A percentile compares a stretch with the other conserved stretches of the same genome.
phyloP scores from a whole-genome alignment of 92 coral and sea anemone genomes.

The Zoanthus sociatus region DNA sequence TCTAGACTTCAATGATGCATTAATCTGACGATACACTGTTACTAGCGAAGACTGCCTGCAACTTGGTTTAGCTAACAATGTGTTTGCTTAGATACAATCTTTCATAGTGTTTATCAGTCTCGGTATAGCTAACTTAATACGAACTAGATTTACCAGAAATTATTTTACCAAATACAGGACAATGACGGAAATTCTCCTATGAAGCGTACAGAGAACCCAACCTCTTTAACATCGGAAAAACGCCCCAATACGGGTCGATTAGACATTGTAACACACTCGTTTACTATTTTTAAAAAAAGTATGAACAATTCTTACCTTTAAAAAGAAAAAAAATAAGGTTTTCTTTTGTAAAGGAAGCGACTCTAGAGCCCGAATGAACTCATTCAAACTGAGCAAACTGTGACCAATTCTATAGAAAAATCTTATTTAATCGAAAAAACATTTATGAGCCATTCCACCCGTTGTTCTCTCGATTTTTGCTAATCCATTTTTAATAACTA shows the following conservation, averaged over 20 bases:
- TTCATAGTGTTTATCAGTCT: too few relatives aligned
- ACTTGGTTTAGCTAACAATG: too few relatives aligned
- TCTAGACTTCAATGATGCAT: too few relatives aligned
- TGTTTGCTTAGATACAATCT: too few relatives aligned
- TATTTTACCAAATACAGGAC: neutral
- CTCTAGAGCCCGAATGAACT: constrained; percentile 15
- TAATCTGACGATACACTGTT: too few relatives aligned
- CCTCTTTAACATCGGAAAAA: neutral
- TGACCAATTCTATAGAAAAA: constrained; percentile 79
- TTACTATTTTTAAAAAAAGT: neutral
- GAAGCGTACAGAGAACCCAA: neutral
- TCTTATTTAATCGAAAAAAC: constrained; percentile 86
- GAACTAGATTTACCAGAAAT: neutral
- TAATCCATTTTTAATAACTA: constrained; percentile 36
- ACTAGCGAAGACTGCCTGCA: too few relatives aligned
- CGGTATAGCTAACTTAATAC: too few relatives aligned
- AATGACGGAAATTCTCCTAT: too few relatives aligned
- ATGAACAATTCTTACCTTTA: constrained; percentile 16
- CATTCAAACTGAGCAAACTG: constrained; percentile 29
- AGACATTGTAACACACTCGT: neutral
- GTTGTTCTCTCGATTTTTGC: constrained; percentile 26
- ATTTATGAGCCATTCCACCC: constrained; percentile 67
- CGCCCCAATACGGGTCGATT: neutral
- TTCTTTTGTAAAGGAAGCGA: constrained; percentile 22
- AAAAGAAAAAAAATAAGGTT: constrained; percentile 16